These are phyloP conservation scores for Benthosema pterotum DNA, from an alignment of 2,797 vertebrate species.

Conservation along the genomic window DNA sequence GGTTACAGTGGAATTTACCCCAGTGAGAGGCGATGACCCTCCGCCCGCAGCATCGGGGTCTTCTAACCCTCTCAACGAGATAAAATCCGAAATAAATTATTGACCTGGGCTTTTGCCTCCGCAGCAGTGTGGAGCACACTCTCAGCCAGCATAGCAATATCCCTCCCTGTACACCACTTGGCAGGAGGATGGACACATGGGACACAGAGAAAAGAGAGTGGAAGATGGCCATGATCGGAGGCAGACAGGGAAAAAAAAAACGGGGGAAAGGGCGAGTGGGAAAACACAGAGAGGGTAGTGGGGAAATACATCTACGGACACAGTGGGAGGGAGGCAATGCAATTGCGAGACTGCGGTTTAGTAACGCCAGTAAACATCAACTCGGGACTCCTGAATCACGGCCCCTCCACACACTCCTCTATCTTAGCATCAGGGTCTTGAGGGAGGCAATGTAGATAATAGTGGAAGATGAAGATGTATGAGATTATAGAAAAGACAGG, in stretches of 20 bases:
- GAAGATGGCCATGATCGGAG: neutral
- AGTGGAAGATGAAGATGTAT: no score
- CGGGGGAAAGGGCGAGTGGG: neutral
- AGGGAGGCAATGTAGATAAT: slow-evolving; percentile 10
- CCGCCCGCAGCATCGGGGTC: no score
- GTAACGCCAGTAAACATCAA: no score
- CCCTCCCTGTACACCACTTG: slow-evolving; percentile 45
- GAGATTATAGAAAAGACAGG: no score
- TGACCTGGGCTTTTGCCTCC: slow-evolving; percentile 69
- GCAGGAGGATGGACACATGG: slow-evolving; percentile 26
- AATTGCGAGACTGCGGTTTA: no score
- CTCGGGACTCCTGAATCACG: no score
- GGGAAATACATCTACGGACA: neutral
- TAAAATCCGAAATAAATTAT: no score
- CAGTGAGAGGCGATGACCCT: no score
- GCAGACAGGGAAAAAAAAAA: no score
- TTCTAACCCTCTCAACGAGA: no score
- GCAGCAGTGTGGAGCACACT: slow-evolving; percentile 44
- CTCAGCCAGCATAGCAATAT: slow-evolving; percentile 59
- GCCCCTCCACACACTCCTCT: no score
- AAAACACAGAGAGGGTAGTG: neutral
- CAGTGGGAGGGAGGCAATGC: neutral
- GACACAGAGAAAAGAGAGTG: slow-evolving; percentile 1
- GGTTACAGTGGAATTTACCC: no score
- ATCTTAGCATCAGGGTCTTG: neutral